Evolutionary conservation across 2,797 vertebrate genomes (phyloP), one percentile per base, ranked within the genome.

Genomic region (Silurus lanzhouensis): DNA sequence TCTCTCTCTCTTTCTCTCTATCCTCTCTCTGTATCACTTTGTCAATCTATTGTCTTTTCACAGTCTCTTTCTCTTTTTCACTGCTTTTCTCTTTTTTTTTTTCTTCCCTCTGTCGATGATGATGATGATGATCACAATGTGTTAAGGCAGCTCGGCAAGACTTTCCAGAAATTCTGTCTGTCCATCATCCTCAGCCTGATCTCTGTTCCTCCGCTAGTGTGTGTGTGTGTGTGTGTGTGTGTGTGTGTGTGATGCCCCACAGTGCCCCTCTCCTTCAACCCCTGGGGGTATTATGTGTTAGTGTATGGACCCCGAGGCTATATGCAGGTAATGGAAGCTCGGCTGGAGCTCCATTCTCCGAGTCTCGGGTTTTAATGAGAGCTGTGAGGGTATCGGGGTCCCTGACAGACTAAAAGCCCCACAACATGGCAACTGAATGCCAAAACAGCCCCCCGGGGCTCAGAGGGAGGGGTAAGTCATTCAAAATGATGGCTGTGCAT

Each of bases 401-500:
- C 90, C 91, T 93, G 93, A 93, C 91, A 93, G 93, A 93, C 90
- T 91, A 93, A 93, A 91, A 92, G 94, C 93, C 88, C 72, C 91
- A 85, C 8, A 88, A 93, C 91, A 90, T 94, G 94, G 92, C 91
- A 91, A 91, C 93, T 94, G 93, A 93, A 96, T 96, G 95, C 96
- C 93, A 96, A 96, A 96, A 95, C 94, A 95, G 93, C 93, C 94
- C 96, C 95, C 94, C 63, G 93, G 95, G 95, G 95, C 44, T 13
- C 15, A 14, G 61, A 66, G 61, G 78, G 61, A 52, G 78, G 94
- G 91, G 92, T 85, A 90, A 95, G 95, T 95, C 95, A 93, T 92
- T 97, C 96, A 96, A 94, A 96, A 93, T 95, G 95, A 96, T 94
- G 95, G 94, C 92, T 95, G 90, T 88, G 48, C 93, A 95, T 96